phyloP scores from a whole-genome alignment of 2,797 vertebrate species.

The Clarias laeviceps region DNA sequence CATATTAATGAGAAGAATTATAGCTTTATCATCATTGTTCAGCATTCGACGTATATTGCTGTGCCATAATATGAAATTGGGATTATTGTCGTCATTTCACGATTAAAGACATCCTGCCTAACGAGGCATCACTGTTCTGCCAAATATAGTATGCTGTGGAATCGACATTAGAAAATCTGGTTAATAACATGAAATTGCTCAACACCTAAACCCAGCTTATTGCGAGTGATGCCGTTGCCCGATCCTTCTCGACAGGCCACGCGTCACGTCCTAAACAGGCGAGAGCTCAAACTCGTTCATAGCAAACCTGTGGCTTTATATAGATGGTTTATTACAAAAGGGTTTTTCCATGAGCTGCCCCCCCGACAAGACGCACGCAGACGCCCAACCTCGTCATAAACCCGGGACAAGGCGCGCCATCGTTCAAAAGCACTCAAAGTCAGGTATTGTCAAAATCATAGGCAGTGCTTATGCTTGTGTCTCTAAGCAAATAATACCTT shows the following conservation, averaged over 20 bases:
- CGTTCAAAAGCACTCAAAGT: constrained; percentile 16
- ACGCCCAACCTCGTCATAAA: constrained; percentile 31
- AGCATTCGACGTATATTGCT: constrained; percentile 76
- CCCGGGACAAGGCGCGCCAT: constrained; percentile 12
- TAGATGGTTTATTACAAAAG: constrained; percentile 84
- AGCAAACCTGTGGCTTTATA: constrained; percentile 83
- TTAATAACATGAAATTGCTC: constrained; percentile 24
- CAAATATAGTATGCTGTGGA: constrained; percentile 22
- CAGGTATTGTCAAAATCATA: constrained; percentile 48
- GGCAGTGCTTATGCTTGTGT: constrained; percentile 72
- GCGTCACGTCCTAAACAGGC: constrained; percentile 73
- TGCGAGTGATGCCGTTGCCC: constrained; percentile 66
- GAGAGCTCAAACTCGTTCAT: constrained; percentile 82
- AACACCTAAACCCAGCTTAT: constrained; percentile 57
- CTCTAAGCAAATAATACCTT: constrained; percentile 66
- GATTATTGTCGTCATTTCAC: constrained; percentile 56
- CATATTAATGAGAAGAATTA: constrained; percentile 69
- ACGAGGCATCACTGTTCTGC: constrained; percentile 17
- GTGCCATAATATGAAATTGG: constrained; percentile 65
- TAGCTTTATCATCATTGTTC: constrained; percentile 69
- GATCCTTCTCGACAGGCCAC: constrained; percentile 51
- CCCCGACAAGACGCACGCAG: constrained; percentile 70
- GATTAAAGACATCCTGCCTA: constrained; percentile 19
- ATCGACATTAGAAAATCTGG: constrained; percentile 30
- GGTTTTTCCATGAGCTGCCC: constrained; percentile 67